Evolutionary conservation across 2,113 vertebrate species (phyloP).

Genomic region (Lampris megalopsis): DNA sequence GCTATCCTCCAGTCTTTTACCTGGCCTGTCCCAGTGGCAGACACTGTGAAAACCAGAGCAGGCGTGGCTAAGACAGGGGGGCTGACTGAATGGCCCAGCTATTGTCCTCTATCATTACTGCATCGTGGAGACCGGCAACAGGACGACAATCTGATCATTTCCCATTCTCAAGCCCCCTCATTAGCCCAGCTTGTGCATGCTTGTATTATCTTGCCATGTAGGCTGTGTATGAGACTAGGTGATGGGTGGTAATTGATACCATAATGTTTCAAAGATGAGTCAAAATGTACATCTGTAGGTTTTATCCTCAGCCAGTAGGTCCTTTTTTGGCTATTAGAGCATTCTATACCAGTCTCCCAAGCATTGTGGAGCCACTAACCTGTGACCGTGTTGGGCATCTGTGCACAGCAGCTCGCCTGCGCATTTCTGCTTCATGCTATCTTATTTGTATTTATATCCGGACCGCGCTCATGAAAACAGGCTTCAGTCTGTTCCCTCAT

Average conservation of each 20-base stretch:
- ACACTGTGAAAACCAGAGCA: constrained; percentile 77
- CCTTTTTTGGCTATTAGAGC: constrained; percentile 36
- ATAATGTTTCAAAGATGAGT: constrained; percentile 59
- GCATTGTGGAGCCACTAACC: constrained; percentile 65
- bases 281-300: constrained; percentile 39
- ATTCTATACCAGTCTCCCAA: constrained; percentile 46
- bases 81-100: constrained; percentile 58
- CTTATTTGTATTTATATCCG: constrained; percentile 73
- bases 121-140: constrained; percentile 41
- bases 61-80: constrained; percentile 50
- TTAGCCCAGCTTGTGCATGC: constrained; percentile 51
- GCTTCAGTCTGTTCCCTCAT: constrained; percentile 53
- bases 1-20: constrained; percentile 67
- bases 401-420: constrained; percentile 67
- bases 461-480: constrained; percentile 65
- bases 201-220: constrained; percentile 41
- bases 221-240: constrained; percentile 16
- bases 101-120: constrained; percentile 25
- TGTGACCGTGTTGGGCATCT: constrained; percentile 69
- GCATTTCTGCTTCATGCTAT: constrained; percentile 64
- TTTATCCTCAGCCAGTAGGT: constrained; percentile 48
- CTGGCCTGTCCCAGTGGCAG: constrained; percentile 67
- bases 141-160: constrained; percentile 28
- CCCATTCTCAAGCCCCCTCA: constrained; percentile 50
- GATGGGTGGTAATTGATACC: constrained; percentile 59